Conservation (phyloP, 1,140 invertebrate species). For the Diabrotica undecimpunctata region DNA sequence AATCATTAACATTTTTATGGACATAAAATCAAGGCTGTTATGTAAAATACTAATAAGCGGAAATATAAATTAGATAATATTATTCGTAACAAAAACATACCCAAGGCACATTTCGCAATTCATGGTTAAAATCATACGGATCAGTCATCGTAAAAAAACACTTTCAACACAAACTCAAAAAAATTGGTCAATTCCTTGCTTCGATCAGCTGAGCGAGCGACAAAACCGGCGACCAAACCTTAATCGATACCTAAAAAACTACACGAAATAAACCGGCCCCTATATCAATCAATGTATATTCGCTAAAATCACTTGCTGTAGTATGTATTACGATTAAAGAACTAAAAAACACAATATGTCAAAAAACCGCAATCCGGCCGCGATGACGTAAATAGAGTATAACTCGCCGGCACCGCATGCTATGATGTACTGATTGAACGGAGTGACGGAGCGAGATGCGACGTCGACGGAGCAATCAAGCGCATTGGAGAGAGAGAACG, state of each 20-base stretch:
- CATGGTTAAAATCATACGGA: slow-evolving; percentile 39
- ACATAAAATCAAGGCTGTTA: too few species aligned
- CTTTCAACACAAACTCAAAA: slow-evolving; percentile 15
- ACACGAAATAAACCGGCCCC: not conserved
- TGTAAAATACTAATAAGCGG: too few species aligned
- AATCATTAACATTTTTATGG: too few species aligned
- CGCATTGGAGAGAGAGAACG: not conserved
- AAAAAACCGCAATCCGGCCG: not conserved
- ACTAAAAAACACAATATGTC: not conserved
- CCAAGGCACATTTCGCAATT: slow-evolving; percentile 41
- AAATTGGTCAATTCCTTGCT: slow-evolving; percentile 4
- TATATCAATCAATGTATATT: not conserved
- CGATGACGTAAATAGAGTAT: not conserved
- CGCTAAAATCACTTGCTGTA: too few species aligned
- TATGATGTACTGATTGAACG: not conserved
- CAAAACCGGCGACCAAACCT: not conserved
- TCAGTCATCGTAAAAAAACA: slow-evolving; percentile 23
- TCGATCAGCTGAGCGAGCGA: not conserved
- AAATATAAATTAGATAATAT: too few species aligned
- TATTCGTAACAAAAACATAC: too few species aligned
- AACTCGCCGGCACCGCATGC: slow-evolving; percentile 3
- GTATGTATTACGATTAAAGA: too few species aligned
- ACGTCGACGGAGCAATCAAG: not conserved
- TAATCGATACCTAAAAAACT: not conserved
- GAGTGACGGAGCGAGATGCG: not conserved